A percentile compares a stretch with the other conserved stretches of the same genome.
Evolutionary conservation across 2,113 vertebrate species (phyloP).

Genomic region (Clupea harengus): DNA sequence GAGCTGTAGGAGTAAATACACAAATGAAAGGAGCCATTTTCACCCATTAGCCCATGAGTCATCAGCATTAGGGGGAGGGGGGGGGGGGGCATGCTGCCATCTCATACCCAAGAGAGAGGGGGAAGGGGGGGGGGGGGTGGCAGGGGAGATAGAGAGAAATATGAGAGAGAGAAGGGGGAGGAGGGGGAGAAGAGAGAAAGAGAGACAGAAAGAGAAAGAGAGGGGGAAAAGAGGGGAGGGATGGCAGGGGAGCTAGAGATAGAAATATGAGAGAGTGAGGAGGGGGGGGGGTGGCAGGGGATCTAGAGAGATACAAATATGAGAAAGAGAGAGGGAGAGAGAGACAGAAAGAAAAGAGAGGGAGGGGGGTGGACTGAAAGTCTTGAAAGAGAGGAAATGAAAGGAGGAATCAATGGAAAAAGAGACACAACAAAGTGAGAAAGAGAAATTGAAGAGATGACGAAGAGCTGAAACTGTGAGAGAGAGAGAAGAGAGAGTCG

Average conservation of each 20-base stretch:
- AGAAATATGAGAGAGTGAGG: not conserved
- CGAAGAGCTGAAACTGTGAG: not conserved
- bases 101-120: not conserved
- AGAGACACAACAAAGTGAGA: too few species aligned
- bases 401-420: too few species aligned
- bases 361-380: too few species aligned
- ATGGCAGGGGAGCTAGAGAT: not conserved
- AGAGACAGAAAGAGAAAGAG: too few species aligned
- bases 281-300: too few species aligned
- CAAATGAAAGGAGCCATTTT: not conserved
- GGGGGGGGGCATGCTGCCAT: not conserved
- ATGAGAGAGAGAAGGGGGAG: not conserved
- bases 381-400: too few species aligned
- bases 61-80: not conserved
- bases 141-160: not conserved
- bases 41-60: slow-evolving; percentile 8
- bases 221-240: too few species aligned
- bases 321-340: not conserved
- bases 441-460: too few species aligned
- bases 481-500: not conserved
- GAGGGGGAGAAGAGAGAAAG: too few species aligned
- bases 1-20: not conserved
- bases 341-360: too few species aligned
- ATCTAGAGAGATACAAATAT: too few species aligned
- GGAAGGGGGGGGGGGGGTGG: not conserved